These are phyloP conservation scores for Pseudopleuronectes americanus DNA, from an alignment of 2,797 vertebrate genomes.

Conservation along the genomic window DNA sequence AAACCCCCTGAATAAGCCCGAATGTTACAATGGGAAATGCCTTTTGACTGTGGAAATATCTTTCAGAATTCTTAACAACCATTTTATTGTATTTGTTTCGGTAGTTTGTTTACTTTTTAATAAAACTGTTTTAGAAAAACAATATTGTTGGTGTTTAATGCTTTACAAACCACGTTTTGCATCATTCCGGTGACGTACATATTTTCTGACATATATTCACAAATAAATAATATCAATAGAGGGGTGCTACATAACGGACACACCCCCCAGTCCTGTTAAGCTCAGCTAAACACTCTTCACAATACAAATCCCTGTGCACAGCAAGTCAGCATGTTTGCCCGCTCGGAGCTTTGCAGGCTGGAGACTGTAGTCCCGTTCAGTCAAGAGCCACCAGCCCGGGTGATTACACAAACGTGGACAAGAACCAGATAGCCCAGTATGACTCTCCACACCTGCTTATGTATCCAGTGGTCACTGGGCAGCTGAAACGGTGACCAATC, in stretches of 20 bases:
- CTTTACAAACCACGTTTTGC: not conserved
- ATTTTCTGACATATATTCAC: slow-evolving; percentile 21
- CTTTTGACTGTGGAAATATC: not conserved
- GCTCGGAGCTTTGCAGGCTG: slow-evolving; percentile 66
- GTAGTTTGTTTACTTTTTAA: slow-evolving; percentile 19
- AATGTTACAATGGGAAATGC: slow-evolving; percentile 8
- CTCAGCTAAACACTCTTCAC: slow-evolving; percentile 84
- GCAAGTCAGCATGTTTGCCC: slow-evolving; percentile 83
- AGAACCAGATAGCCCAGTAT: slow-evolving; percentile 74
- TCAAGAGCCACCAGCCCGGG: slow-evolving; percentile 47
- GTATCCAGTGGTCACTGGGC: slow-evolving; percentile 62
- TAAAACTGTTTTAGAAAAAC: slow-evolving; percentile 30
- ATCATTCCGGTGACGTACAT: not conserved
- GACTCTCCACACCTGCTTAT: slow-evolving; percentile 43
- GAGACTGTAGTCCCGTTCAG: slow-evolving; percentile 69
- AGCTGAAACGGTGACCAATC: slow-evolving; percentile 50
- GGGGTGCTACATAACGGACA: slow-evolving; percentile 49
- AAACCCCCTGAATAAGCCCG: not conserved
- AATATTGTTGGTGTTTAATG: not conserved
- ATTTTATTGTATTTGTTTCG: not conserved
- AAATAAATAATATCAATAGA: slow-evolving; percentile 46
- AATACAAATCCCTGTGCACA: slow-evolving; percentile 81
- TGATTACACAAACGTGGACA: slow-evolving; percentile 39
- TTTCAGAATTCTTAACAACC: too few species aligned
- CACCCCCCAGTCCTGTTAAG: slow-evolving; percentile 78